Base-by-base conservation (phyloP, 2,888 invertebrate species). In the Drosophila differens region DNA sequence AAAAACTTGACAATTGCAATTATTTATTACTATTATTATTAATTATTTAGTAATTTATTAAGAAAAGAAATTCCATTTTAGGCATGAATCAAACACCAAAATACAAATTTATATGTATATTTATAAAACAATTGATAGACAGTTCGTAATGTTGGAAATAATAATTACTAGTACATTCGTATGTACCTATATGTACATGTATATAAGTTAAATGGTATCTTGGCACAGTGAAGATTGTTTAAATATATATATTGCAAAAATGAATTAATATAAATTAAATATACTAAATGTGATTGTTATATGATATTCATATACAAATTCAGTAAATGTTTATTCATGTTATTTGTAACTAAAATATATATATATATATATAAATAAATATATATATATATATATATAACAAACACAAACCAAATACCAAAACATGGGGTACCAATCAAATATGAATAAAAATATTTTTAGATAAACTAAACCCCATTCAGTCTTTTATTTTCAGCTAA, bases 271-370 rank as follows among this genome's bases (percentile, higher is more conserved):
- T 69, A 63, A 62, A 58, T 52, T 61, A 69, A 55, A 65, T 57
- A 74, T 30, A 58, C 39, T 74, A 83, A 75, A 74, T 76, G 81
- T 85, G 85, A 90, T 85, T 85, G 79, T 89, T 91, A 90, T 90
- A 90, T 90, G 90, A 90, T 89, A 90, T 90, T 90, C 90, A 91
- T 91, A 91, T 90, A 86, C 79, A 79, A 81, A 76, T 80, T 82
- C 81, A 76, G 72, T 88, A 79, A 91, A 85, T 88, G 90, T 87
- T 87, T 88, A 80, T 90, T 87, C 88, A 89, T 85, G 88, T 91
- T 87, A 87, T 76, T 89, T 81, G 76, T 86, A 89, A 89, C 72
- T 74, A 81, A 86, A 14, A 84, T 81, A 86, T 78, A 78, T 66
- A 32, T 72, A 89, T 55, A 57, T 37, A 54, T 49, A 69, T 61